Base-by-base conservation (phyloP, 2,888 invertebrate species). In the Machimus rusticus region DNA sequence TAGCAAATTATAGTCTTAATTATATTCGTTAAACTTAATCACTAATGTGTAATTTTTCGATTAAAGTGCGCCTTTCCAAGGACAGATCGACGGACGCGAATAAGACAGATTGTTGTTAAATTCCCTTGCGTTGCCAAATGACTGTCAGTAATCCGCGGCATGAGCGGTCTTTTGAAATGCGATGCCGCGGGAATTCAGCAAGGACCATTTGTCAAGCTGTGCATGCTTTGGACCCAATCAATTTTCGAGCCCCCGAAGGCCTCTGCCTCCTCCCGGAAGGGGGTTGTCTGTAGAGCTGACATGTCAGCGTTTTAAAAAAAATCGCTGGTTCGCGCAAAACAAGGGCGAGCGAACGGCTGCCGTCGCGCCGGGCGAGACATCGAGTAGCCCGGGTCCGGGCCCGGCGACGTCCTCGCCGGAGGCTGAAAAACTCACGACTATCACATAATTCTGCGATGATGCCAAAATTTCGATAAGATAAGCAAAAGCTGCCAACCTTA, bases 391-490 rank as follows among this genome's bases (percentile, higher is more conserved):
- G 43, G 39, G 12, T 39, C 39, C n/a, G 46, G 57, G 57, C 23
- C 57, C 57, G 57, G 23, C 66, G 66, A 19, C 66, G 84, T 66
- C 43, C 74, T 28, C 34, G 34, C 6, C 66, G 51, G 51, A 84
- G 57, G 39, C 34, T 19, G 57, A 84, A 84, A 84, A 84, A 84
- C 43, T 12, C 37, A 55, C 39, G n/a, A 37, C 84, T 43, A 78
- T 79, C 79, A 79, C 66, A 86, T 86, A 86, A 57, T 51, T 86
- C 66, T 87, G 87, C 76, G 77, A 43, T 88, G 89, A 88, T 92
- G 93, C 92, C 92, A 93, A 92, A 91, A 90, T 90, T 89, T 91
- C 91, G 92, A 92, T 92, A 92, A 92, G 92, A 92, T 92, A 92
- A 91, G 91, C 91, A 90, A 91, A 91, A 91, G 92, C 90, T 92